Evolutionary conservation across 2,113 vertebrate genomes (phyloP), one percentile per base, ranked within the genome.

Genomic region (Melanerpes aurifrons): DNA sequence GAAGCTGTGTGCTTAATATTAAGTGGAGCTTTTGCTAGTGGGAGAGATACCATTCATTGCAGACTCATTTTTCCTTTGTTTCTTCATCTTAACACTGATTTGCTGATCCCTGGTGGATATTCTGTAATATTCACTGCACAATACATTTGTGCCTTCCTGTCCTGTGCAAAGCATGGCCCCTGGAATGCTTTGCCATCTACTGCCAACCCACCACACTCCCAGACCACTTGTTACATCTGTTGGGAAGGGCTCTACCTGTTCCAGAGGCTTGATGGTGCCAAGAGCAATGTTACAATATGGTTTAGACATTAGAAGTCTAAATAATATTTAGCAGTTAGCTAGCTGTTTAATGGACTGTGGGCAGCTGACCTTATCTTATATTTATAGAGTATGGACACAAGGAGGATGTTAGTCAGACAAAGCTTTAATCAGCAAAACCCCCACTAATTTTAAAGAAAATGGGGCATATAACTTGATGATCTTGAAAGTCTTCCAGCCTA

Each of bases 171-270:
- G 50, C 13, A 11, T 15, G 26, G 6, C 26, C n/a, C 61, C 22
- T 48, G 15, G 45, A 25, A 31, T 8, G 24, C 15, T 87, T 61
- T 40, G 40, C 45, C 47, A 10, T n/a, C 50, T 43, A 50, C 16
- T 37, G 8, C 37, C 37, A 37, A 37, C 37, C 37, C 37, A 37
- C 37, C 37, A 37, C 37, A 37, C 45, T 67, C 56, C 37, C 29
- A 24, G 17, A 3, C 32, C 69, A 7, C 21, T 82, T 0, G 3
- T 10, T 43, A 24, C 0, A 1, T 53, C 24, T 85, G 6, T 3
- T 53, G 57, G 59, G 78, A 35, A 83, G 47, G 25, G 13, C 37
- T n/a, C 20, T 35, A 4, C 25, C 37, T 80, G 57, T 82, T n/a
- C 15, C 35, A 7, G 6, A 20, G 53, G 43, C 21, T 31, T 37